phyloP scores from a whole-genome alignment of 2,113 vertebrate species.

The Malurus elegans region DNA sequence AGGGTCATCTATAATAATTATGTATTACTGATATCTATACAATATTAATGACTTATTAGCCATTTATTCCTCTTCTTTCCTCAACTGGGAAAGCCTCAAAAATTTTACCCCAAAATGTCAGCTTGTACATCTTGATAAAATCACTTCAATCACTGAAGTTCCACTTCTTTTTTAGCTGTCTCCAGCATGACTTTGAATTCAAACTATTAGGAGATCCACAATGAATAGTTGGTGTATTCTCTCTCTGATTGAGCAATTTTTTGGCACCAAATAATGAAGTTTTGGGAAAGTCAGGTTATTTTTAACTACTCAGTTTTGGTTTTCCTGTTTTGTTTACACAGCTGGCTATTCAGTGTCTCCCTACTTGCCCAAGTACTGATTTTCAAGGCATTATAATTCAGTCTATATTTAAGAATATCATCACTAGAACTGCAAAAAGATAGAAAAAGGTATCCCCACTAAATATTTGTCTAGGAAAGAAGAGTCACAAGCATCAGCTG shows the following conservation, averaged over 20 bases:
- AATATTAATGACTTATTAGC: neutral
- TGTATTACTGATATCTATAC: neutral
- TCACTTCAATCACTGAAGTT: neutral
- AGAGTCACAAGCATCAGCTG: neutral
- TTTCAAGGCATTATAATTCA: neutral
- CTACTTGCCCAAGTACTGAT: neutral
- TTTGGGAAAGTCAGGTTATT: neutral
- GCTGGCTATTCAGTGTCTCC: neutral
- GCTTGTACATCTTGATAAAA: neutral
- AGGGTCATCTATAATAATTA: neutral
- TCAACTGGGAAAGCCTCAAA: neutral
- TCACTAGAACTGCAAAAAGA: neutral
- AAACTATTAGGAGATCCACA: neutral
- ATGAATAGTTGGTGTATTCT: neutral
- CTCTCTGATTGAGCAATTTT: neutral
- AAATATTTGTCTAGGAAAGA: neutral
- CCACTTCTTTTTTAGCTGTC: neutral
- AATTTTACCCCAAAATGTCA: neutral
- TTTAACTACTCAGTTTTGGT: neutral
- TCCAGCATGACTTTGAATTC: neutral
- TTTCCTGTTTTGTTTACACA: neutral
- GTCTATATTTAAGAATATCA: neutral
- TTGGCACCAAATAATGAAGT: neutral
- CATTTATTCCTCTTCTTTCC: neutral
- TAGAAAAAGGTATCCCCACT: neutral